Conservation (phyloP, 2,797 vertebrate genomes). For the Oryzias sinensis region DNA sequence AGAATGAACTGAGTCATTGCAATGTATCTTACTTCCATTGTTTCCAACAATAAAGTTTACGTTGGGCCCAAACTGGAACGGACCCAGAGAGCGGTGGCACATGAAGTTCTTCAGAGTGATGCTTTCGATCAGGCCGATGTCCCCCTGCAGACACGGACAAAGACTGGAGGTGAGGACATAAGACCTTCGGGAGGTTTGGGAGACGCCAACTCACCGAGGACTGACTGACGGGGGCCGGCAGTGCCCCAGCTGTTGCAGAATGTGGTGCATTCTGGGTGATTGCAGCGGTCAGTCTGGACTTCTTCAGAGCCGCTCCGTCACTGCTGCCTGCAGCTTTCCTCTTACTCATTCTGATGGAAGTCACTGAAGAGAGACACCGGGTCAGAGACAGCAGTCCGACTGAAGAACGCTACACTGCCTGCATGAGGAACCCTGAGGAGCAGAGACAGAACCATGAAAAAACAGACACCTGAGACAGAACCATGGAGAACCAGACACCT, state of each 20-base stretch:
- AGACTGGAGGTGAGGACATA: too few species aligned
- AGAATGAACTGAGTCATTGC: too few species aligned
- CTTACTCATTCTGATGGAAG: conserved; percentile 51
- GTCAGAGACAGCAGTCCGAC: not conserved
- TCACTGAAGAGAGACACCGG: conserved; percentile 26
- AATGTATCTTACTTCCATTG: conserved; percentile 63
- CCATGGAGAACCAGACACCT: too few species aligned
- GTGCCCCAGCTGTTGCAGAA: conserved; percentile 3
- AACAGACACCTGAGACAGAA: too few species aligned
- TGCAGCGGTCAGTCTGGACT: conserved; percentile 9
- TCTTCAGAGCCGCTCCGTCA: conserved; percentile 29
- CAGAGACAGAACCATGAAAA: too few species aligned
- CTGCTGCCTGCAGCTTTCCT: conserved; percentile 26
- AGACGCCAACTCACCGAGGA: conserved; percentile 19
- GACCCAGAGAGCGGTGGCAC: conserved; percentile 87
- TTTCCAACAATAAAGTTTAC: conserved; percentile 83
- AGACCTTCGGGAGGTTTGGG: not conserved
- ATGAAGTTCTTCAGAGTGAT: conserved; percentile 90
- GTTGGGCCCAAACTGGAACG: conserved; percentile 89
- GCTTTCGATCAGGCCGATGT: conserved; percentile 81
- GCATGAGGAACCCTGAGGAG: too few species aligned
- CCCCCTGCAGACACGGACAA: conserved; percentile 27
- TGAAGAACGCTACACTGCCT: too few species aligned
- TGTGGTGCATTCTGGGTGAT: conserved; percentile 4
- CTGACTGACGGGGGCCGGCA: not conserved